Percentiles rank a stretch among this genome's conserved stretches.
Evolutionary conservation across 2,888 invertebrate genomes (phyloP).

Genomic region (Mamestra brassicae): DNA sequence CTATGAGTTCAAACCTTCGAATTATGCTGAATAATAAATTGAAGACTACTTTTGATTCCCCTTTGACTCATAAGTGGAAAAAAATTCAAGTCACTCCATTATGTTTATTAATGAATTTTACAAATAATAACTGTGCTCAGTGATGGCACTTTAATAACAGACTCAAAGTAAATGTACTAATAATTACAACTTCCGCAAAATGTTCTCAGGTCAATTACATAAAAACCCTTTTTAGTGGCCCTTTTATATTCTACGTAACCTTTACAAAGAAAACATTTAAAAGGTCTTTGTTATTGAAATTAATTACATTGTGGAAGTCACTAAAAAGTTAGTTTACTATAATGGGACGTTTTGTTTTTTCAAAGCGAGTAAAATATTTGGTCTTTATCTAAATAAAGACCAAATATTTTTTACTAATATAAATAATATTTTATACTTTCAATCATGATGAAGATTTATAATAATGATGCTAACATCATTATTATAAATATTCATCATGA

Average conservation of each 20-base stretch:
- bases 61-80: background rate
- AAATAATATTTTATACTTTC: no score
- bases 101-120: slow-evolving; percentile 22
- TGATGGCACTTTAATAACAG: slow-evolving; percentile 52
- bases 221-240: slow-evolving; percentile 51
- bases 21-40: background rate
- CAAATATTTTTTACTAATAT: no score
- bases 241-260: slow-evolving; percentile 34
- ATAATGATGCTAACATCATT: background rate
- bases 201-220: slow-evolving; percentile 47
- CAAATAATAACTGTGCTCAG: slow-evolving; percentile 36
- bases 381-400: background rate
- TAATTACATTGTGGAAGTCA: slow-evolving; percentile 46
- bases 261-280: slow-evolving; percentile 45
- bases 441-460: no score
- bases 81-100: slow-evolving; percentile 34
- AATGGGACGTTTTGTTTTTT: slow-evolving; percentile 3
- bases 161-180: slow-evolving; percentile 49
- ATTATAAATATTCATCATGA: background rate
- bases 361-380: background rate
- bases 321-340: slow-evolving; percentile 15
- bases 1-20: no score
- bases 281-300: slow-evolving; percentile 54
- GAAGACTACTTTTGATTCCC: background rate
- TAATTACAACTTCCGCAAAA: slow-evolving; percentile 58